phyloP scores from a whole-genome alignment of 2,797 vertebrate genomes.

The Lemur catta region DNA sequence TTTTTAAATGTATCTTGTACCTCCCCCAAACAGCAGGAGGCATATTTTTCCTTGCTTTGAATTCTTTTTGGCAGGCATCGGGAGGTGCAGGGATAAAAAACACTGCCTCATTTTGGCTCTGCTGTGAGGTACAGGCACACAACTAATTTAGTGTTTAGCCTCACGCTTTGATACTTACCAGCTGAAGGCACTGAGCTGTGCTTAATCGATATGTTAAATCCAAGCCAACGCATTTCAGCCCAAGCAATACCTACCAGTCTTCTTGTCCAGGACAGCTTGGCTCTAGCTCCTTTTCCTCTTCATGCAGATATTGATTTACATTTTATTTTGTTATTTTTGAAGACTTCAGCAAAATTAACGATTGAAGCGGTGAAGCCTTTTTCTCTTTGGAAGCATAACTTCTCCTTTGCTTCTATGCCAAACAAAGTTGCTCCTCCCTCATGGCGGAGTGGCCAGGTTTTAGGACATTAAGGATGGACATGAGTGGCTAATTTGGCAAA shows the following conservation, averaged over 20 bases:
- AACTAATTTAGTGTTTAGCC: constrained; percentile 32
- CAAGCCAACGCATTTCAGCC: background rate
- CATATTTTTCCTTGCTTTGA: background rate
- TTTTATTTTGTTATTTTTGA: background rate
- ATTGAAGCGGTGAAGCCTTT: background rate
- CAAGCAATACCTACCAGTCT: background rate
- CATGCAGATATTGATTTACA: fast-evolving
- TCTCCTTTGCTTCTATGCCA: background rate
- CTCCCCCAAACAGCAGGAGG: constrained; percentile 53
- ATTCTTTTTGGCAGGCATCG: constrained; percentile 11
- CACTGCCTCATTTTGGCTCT: background rate
- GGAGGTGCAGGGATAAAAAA: background rate
- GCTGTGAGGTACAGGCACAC: background rate
- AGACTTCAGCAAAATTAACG: background rate
- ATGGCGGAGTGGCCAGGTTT: background rate
- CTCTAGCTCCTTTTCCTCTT: background rate
- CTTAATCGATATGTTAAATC: background rate
- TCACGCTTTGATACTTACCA: constrained; percentile 26
- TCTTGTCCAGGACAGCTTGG: fast-evolving
- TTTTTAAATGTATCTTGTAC: constrained; percentile 69
- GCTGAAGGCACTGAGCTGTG: constrained; percentile 17
- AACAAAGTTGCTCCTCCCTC: background rate
- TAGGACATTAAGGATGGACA: background rate
- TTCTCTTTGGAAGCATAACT: background rate
- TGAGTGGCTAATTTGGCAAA: background rate